Conservation (phyloP, 2,888 invertebrate genomes). For the Polylopha cassiicola region DNA sequence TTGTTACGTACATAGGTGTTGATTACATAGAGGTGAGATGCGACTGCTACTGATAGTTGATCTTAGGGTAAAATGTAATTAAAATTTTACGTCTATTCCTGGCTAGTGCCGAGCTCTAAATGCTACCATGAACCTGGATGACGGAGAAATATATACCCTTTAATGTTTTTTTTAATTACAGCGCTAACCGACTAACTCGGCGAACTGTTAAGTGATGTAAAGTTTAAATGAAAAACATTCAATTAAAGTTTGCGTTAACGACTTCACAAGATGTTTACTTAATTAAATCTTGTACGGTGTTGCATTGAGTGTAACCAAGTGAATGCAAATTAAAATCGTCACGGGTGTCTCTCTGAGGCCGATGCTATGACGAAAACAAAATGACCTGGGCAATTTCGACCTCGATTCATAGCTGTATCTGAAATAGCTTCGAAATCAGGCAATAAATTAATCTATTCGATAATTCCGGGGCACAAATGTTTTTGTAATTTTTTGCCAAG, state of each 20-base stretch:
- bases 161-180: background rate
- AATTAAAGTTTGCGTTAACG: slow-evolving; percentile 8
- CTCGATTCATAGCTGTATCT: slow-evolving; percentile 12
- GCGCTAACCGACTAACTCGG: background rate
- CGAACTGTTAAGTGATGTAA: background rate
- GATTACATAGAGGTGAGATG: no score
- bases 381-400: slow-evolving; percentile 12
- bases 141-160: no score
- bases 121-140: no score
- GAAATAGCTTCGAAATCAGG: no score
- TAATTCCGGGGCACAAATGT: no score
- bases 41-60: no score
- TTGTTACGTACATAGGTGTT: no score
- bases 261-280: slow-evolving; percentile 10
- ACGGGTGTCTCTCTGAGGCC: slow-evolving; percentile 16
- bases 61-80: no score
- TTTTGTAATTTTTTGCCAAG: no score
- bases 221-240: slow-evolving; percentile 5
- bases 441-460: no score
- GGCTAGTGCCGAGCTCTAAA: no score
- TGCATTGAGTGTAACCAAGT: slow-evolving; percentile 18
- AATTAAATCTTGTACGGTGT: slow-evolving; percentile 15
- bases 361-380: slow-evolving; percentile 22
- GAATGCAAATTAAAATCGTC: slow-evolving; percentile 22
- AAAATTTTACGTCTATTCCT: no score